A percentile compares a stretch with the other conserved stretches of the same genome.
phyloP scores from a whole-genome alignment of 2,888 invertebrate genomes.

The Torymus texanus region DNA sequence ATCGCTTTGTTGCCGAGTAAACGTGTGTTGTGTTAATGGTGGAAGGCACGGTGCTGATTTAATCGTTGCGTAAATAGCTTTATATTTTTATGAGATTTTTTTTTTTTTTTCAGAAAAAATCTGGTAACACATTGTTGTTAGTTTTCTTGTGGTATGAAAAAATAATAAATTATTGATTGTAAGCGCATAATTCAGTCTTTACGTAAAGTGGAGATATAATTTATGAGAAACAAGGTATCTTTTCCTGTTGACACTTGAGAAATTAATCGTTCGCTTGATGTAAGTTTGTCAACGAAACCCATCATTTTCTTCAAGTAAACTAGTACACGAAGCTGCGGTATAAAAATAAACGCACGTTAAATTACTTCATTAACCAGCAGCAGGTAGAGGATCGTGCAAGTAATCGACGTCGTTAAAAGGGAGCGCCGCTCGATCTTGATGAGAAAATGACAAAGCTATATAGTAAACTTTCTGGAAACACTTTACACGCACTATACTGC shows the following conservation, averaged over 20 bases:
- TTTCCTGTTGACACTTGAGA: neutral
- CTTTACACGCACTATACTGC: constrained; percentile 58
- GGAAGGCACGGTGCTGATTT: neutral
- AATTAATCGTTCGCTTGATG: neutral
- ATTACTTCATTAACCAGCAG: constrained; percentile 54
- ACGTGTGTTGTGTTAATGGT: neutral
- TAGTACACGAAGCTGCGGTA: constrained; percentile 37
- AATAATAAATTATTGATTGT: too few relatives aligned
- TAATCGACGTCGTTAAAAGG: constrained; percentile 64
- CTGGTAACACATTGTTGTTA: too few relatives aligned
- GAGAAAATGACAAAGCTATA: constrained; percentile 62
- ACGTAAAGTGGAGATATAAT: too few relatives aligned
- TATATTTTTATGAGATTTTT: neutral
- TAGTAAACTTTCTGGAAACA: constrained; percentile 61
- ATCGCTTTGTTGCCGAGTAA: constrained; percentile 38
- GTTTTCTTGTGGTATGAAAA: too few relatives aligned
- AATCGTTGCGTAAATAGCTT: constrained; percentile 12
- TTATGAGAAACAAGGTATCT: neutral
- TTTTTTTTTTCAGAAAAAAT: too few relatives aligned
- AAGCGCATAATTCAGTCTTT: too few relatives aligned
- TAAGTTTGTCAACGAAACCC: neutral
- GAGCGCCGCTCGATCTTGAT: constrained; percentile 57
- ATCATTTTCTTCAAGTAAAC: neutral
- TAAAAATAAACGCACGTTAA: constrained; percentile 47
- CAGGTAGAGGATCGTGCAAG: constrained; percentile 58